Evolutionary conservation across 1,140 invertebrate genomes (phyloP).

Genomic region (Gryllus bimaculatus): DNA sequence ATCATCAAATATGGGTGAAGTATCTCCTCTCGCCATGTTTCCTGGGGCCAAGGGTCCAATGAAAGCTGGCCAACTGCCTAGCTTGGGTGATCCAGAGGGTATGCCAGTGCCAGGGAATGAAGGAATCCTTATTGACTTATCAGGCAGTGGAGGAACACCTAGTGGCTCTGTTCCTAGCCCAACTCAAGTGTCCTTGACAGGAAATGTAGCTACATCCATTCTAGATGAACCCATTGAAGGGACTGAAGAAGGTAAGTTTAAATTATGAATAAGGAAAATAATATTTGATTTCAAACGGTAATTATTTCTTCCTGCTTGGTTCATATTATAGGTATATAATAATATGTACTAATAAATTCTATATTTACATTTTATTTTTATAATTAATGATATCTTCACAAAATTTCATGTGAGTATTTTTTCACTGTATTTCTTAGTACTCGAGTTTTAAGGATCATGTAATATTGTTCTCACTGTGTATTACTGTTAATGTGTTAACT

Average conservation of each 20-base stretch:
- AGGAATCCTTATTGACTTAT: slow-evolving; percentile 37
- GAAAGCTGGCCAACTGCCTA: neutral
- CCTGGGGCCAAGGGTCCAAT: neutral
- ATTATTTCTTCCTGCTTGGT: neutral
- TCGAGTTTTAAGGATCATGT: too few species aligned
- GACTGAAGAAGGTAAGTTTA: slow-evolving; percentile 33
- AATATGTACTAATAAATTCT: neutral
- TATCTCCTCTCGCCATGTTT: neutral
- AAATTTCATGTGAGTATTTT: neutral
- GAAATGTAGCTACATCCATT: slow-evolving; percentile 39
- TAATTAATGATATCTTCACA: neutral
- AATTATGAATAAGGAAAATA: neutral
- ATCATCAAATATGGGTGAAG: neutral
- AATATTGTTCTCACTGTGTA: too few species aligned
- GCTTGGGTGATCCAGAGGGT: slow-evolving; percentile 16
- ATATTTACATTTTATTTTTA: neutral
- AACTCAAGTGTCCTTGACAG: neutral
- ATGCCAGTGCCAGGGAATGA: slow-evolving; percentile 30
- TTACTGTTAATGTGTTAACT: too few species aligned
- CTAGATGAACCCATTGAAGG: slow-evolving; percentile 69
- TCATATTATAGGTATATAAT: neutral
- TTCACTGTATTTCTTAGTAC: neutral
- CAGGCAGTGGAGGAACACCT: slow-evolving; percentile 16
- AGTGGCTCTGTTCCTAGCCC: neutral
- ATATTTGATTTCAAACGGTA: neutral